phyloP scores from a whole-genome alignment of 2,888 invertebrate genomes.

The Caenorhabditis japonica region DNA sequence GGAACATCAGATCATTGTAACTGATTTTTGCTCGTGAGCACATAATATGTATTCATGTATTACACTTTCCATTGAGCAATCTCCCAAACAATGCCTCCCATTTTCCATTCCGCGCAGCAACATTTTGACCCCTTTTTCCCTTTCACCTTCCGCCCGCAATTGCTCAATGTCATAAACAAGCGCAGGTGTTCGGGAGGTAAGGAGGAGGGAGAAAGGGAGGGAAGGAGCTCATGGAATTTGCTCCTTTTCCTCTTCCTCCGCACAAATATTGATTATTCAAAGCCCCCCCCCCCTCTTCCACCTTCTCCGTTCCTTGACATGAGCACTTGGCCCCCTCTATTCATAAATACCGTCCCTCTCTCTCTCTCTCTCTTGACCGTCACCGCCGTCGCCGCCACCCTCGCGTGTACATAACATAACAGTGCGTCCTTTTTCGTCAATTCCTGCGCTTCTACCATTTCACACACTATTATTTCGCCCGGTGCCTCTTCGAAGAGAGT shows the following conservation, averaged over 20 bases:
- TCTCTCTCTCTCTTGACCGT: conserved; percentile 11
- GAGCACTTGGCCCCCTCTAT: background rate
- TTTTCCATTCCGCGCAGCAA: too few relatives aligned
- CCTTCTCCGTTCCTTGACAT: conserved; percentile 4
- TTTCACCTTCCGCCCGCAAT: conserved; percentile 2
- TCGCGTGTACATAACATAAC: too few relatives aligned
- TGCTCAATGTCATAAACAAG: conserved; percentile 26
- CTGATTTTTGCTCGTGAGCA: too few relatives aligned
- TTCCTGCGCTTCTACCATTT: conserved; percentile 10
- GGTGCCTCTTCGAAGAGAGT: too few relatives aligned
- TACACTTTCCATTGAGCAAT: too few relatives aligned
- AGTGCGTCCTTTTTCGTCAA: conserved; percentile 48
- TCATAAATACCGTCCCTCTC: conserved; percentile 18
- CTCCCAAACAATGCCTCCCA: too few relatives aligned
- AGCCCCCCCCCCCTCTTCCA: background rate
- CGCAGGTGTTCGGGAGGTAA: conserved; percentile 29
- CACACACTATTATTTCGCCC: conserved; percentile 7
- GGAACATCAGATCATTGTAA: too few relatives aligned
- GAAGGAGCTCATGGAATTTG: conserved; percentile 28
- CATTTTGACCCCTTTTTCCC: background rate
- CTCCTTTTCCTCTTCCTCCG: background rate
- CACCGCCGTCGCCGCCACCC: too few relatives aligned
- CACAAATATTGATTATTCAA: conserved; percentile 49
- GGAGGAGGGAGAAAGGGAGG: background rate
- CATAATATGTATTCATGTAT: too few relatives aligned